Conservation (phyloP, 2,113 vertebrate species). For the Toxostoma redivivum region DNA sequence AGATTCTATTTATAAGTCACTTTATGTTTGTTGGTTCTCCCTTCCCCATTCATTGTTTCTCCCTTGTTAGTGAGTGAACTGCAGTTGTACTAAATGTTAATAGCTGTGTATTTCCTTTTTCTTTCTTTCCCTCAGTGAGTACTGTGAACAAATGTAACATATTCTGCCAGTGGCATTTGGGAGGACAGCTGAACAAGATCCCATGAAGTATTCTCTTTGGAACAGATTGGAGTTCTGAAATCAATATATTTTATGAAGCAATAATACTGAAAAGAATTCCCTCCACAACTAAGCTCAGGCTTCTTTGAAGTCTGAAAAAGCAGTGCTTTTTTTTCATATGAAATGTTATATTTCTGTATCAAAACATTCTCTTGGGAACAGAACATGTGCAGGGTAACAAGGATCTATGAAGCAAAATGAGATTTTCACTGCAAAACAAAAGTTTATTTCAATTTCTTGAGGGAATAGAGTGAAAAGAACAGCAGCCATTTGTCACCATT, state of each 20-base stretch:
- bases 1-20: not conserved
- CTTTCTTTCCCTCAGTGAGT: not conserved
- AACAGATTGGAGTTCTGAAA: not conserved
- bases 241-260: constrained; percentile 11
- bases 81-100: not conserved
- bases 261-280: not conserved
- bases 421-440: constrained; percentile 5
- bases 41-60: not conserved
- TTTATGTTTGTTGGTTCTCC: not conserved
- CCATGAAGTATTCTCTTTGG: not conserved
- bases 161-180: not conserved
- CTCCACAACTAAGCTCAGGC: not conserved
- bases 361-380: not conserved
- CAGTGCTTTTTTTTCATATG: not conserved
- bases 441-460: constrained; percentile 9
- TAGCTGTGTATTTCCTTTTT: not conserved
- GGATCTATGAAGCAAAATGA: not conserved
- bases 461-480: not conserved
- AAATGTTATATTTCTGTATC: not conserved
- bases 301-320: constrained; percentile 1
- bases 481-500: not conserved
- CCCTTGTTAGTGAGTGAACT: not conserved
- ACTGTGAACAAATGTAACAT: not conserved
- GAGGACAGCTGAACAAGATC: not conserved
- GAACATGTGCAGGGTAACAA: not conserved